Conservation (phyloP, 1,140 invertebrate species). For the Bombyx mandarina region DNA sequence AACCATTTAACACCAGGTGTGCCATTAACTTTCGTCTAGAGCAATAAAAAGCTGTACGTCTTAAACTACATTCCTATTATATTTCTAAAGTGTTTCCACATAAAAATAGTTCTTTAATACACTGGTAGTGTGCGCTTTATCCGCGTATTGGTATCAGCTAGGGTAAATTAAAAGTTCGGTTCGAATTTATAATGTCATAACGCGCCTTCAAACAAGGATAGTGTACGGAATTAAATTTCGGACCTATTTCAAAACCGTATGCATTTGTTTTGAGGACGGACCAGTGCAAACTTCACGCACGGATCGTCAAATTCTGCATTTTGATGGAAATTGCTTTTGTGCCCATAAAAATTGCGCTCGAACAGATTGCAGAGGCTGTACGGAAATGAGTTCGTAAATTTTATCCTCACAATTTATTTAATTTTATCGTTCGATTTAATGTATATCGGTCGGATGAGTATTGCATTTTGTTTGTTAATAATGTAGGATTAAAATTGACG, state of each 20-base stretch:
- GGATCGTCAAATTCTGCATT: conserved; percentile 37
- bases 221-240: not conserved
- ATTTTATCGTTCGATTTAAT: conserved; percentile 34
- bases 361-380: conserved; percentile 25
- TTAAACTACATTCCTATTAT: too few relatives aligned
- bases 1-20: too few relatives aligned
- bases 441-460: conserved; percentile 3
- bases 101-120: too few relatives aligned
- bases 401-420: conserved; percentile 34
- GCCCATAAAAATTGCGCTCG: conserved; percentile 40
- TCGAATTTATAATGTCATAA: too few relatives aligned
- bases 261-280: conserved; percentile 2
- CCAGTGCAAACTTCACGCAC: conserved; percentile 24
- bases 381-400: conserved; percentile 53
- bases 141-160: too few relatives aligned
- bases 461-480: conserved; percentile 1
- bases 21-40: too few relatives aligned
- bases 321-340: conserved; percentile 49
- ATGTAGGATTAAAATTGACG: not conserved
- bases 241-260: too few relatives aligned
- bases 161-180: too few relatives aligned
- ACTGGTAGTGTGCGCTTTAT: too few relatives aligned
- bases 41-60: too few relatives aligned
- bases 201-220: too few relatives aligned
- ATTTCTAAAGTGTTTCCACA: too few relatives aligned